phyloP scores from a whole-genome alignment of 2,888 invertebrate species.

The Hyppa rectilinea region DNA sequence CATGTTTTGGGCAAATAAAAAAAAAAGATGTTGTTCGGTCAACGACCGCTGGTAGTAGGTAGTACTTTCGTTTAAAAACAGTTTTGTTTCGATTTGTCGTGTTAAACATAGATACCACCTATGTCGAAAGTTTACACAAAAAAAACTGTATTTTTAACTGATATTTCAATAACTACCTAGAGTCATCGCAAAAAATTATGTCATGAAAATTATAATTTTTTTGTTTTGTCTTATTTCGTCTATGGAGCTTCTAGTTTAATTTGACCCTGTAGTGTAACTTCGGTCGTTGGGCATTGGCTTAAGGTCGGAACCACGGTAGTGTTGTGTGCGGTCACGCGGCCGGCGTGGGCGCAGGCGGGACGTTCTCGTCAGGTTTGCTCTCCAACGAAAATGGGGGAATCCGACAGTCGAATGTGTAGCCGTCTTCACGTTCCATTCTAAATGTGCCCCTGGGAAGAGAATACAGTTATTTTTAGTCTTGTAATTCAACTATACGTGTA shows the following conservation, averaged over 20 bases:
- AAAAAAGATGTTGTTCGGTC: not conserved
- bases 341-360: constrained; percentile 81
- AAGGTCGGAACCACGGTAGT: not conserved
- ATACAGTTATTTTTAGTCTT: not conserved
- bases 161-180: not conserved
- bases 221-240: not conserved
- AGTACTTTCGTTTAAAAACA: not conserved
- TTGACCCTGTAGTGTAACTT: not conserved
- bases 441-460: constrained; percentile 94
- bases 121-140: not conserved
- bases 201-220: not conserved
- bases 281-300: not conserved
- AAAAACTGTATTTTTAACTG: not conserved
- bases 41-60: not conserved
- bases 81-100: not conserved
- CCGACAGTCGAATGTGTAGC: constrained; percentile 98
- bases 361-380: constrained; percentile 95
- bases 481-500: not conserved
- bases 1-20: too few species aligned
- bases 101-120: too few species aligned
- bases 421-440: constrained; percentile 99
- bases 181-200: not conserved
- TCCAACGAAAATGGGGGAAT: constrained; percentile 99
- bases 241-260: not conserved
- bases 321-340: constrained; percentile 46